phyloP scores from a whole-genome alignment of 2,797 vertebrate species.

The Malacoctenus gilli region DNA sequence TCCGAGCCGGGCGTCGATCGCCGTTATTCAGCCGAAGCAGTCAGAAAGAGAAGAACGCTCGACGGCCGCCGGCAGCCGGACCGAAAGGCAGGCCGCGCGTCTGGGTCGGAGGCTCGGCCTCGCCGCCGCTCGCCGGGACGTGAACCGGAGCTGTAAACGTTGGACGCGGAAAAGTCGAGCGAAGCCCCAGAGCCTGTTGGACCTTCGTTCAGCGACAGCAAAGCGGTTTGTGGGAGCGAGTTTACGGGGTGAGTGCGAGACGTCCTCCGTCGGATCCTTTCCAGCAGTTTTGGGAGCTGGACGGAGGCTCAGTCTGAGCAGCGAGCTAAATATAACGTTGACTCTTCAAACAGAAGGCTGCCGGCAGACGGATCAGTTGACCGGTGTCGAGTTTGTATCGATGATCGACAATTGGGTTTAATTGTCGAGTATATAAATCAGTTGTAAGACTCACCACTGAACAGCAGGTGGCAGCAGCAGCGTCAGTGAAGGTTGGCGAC shows the following conservation, averaged over 20 bases:
- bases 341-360: constrained; percentile 10
- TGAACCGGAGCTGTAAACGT: constrained; percentile 14
- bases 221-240: constrained; percentile 7
- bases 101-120: constrained; percentile 26
- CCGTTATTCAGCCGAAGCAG: too few relatives aligned
- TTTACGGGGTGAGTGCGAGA: constrained; percentile 27
- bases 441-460: too few relatives aligned
- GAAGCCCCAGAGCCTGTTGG: constrained; percentile 18
- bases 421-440: too few relatives aligned
- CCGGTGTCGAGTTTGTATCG: too few relatives aligned
- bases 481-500: too few relatives aligned
- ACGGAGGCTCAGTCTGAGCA: constrained; percentile 20
- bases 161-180: constrained; percentile 24
- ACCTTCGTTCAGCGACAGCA: constrained; percentile 8
- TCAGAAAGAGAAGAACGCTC: too few relatives aligned
- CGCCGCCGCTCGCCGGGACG: constrained; percentile 36
- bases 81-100: too few relatives aligned
- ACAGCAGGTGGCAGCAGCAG: too few relatives aligned
- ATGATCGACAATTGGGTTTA: too few relatives aligned
- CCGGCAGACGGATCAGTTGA: too few relatives aligned
- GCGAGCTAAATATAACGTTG: constrained; percentile 34
- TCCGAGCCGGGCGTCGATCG: too few relatives aligned
- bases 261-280: constrained; percentile 23
- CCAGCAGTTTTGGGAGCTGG: background rate
- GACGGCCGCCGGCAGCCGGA: too few relatives aligned